Conservation (phyloP, 2,797 vertebrate species). For the Mormyrus hasselquistii region DNA sequence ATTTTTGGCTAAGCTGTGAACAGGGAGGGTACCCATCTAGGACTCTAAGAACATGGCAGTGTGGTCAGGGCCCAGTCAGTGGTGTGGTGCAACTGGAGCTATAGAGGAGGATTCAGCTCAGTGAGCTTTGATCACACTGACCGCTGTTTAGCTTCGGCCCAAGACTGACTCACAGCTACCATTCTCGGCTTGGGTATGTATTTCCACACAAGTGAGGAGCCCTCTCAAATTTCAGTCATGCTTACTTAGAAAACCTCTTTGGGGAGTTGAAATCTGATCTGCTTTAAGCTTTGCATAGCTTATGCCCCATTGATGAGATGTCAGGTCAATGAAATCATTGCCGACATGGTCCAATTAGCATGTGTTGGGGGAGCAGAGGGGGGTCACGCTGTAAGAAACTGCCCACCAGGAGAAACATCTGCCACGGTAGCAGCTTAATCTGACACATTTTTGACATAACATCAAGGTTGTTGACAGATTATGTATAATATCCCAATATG, state of each 20-base stretch:
- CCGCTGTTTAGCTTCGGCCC: not conserved
- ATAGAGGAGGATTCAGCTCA: not conserved
- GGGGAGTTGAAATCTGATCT: not conserved
- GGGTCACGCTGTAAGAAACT: not conserved
- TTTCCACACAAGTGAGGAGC: not conserved
- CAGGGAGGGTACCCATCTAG: not conserved
- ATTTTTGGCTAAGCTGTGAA: not conserved
- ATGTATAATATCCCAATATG: not conserved
- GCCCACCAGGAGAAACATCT: not conserved
- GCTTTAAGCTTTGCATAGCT: not conserved
- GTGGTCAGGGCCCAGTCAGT: not conserved
- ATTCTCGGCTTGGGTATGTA: not conserved
- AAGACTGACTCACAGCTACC: not conserved
- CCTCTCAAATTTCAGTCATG: not conserved
- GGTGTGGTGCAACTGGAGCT: not conserved
- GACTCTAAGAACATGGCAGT: not conserved
- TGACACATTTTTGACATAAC: not conserved
- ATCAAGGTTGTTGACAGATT: not conserved
- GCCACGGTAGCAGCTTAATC: not conserved
- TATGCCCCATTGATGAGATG: not conserved
- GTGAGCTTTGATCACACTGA: not conserved
- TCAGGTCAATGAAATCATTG: conserved; percentile 11
- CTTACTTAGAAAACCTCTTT: not conserved
- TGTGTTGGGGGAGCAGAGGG: not conserved
- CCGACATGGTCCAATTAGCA: conserved; percentile 1